phyloP scores from a whole-genome alignment of 2,888 invertebrate species.

The Odontocolon sp. region DNA sequence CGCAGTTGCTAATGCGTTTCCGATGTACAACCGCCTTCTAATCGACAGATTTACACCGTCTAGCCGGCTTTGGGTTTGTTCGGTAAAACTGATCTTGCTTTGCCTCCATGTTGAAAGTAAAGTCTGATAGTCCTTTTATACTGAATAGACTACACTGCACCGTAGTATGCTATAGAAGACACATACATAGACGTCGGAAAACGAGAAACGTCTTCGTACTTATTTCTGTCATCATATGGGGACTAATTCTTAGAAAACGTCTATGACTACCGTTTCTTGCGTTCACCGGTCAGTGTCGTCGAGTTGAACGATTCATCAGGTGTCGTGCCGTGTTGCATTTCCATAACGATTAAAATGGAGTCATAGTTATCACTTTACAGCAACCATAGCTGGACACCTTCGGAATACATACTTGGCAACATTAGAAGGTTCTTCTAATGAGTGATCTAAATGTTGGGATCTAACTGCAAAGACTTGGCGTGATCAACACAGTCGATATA shows the following conservation, averaged over 20 bases:
- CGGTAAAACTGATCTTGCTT: slow-evolving; percentile 13
- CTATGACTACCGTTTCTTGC: background rate
- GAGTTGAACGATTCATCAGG: background rate
- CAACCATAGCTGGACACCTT: background rate
- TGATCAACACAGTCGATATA: background rate
- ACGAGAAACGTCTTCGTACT: background rate
- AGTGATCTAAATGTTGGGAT: background rate
- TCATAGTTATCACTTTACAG: background rate
- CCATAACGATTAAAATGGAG: background rate
- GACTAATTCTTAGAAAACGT: too few relatives aligned
- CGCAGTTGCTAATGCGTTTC: slow-evolving; percentile 70
- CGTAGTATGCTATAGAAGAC: background rate
- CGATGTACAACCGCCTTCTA: slow-evolving; percentile 70
- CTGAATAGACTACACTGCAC: background rate
- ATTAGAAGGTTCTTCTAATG: background rate
- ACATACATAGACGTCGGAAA: background rate
- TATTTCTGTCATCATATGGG: too few relatives aligned
- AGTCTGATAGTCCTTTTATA: slow-evolving; percentile 44
- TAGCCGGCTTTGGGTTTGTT: slow-evolving; percentile 45
- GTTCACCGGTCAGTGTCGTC: background rate
- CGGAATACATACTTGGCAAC: background rate
- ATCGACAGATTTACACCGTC: slow-evolving; percentile 65
- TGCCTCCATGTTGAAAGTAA: slow-evolving; percentile 40
- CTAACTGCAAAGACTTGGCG: background rate
- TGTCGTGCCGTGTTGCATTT: slow-evolving; percentile 1